Percentiles rank a stretch among this genome's conserved stretches.
Conservation (phyloP, 1,140 invertebrate genomes). For the Brachionus angularis region DNA sequence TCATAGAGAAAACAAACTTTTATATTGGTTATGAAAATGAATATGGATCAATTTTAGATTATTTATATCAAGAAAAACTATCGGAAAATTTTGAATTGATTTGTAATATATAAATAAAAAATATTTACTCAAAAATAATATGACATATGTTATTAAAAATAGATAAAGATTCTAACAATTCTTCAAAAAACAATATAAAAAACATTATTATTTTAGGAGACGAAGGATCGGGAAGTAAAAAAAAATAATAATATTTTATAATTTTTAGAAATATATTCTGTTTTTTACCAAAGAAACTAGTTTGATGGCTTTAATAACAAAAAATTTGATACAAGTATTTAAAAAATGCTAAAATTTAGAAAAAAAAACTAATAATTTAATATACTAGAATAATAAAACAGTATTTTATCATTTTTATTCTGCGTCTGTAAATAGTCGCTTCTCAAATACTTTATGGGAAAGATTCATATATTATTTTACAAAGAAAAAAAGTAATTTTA, state of each 20-base stretch:
- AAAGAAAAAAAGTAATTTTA: slow-evolving; percentile 7
- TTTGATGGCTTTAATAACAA: not conserved
- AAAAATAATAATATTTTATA: not conserved
- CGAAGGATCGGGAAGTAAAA: slow-evolving; percentile 8
- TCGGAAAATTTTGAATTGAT: too few species aligned
- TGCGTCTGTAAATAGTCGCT: not conserved
- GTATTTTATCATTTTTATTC: slow-evolving; percentile 27
- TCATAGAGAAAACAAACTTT: slow-evolving; percentile 48
- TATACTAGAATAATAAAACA: too few species aligned
- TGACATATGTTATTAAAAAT: too few species aligned
- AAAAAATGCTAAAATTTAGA: not conserved
- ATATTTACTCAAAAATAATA: too few species aligned
- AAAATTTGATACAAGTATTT: not conserved
- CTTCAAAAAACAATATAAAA: too few species aligned
- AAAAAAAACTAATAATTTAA: too few species aligned
- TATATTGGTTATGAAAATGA: slow-evolving; percentile 49
- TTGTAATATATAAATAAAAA: too few species aligned
- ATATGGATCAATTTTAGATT: slow-evolving; percentile 46
- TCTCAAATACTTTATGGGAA: not conserved
- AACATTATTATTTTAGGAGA: not conserved
- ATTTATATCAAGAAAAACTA: too few species aligned
- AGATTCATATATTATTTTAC: slow-evolving; percentile 11
- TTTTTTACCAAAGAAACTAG: slow-evolving; percentile 12
- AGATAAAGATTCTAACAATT: too few species aligned
- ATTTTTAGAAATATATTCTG: not conserved